Percentiles rank a stretch among this genome's conserved stretches.
phyloP scores from a whole-genome alignment of 2,797 vertebrate species.

The Geotria australis region DNA sequence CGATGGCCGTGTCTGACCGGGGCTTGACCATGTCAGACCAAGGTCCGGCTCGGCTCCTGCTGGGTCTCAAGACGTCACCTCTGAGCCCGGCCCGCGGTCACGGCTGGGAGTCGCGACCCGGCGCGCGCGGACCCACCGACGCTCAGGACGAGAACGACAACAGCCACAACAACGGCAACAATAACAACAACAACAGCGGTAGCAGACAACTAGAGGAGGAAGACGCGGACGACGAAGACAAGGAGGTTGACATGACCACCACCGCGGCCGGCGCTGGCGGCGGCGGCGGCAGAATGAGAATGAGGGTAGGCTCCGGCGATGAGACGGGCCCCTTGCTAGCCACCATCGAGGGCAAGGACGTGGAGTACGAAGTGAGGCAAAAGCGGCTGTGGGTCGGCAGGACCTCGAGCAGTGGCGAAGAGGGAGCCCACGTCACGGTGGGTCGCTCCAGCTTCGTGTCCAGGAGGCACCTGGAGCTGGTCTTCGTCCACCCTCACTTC shows the following conservation, averaged over 20 bases:
- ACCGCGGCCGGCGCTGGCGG: conserved; percentile 8
- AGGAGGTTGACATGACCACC: no score
- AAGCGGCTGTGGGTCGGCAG: conserved; percentile 66
- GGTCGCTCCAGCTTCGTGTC: conserved; percentile 91
- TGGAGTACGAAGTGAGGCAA: conserved; percentile 85
- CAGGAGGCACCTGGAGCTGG: conserved; percentile 67
- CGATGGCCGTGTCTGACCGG: no score
- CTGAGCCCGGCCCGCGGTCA: conserved; percentile 20
- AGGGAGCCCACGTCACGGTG: conserved; percentile 31
- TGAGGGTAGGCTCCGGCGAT: no score
- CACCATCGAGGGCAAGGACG: conserved; percentile 71
- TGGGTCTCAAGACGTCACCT: conserved; percentile 50
- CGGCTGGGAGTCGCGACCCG: no score
- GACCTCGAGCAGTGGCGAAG: conserved; percentile 58
- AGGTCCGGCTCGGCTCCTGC: conserved; percentile 43
- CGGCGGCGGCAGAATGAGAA: conserved; percentile 8
- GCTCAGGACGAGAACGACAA: no score
- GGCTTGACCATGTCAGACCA: conserved; percentile 5
- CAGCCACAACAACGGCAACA: no score
- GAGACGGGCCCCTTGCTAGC: conserved; percentile 14
- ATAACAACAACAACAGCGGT: no score
- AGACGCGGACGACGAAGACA: no score
- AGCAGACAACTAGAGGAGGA: no score
- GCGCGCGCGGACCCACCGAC: no score
- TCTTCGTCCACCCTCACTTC: conserved; percentile 47